Evolutionary conservation across 1,140 invertebrate species (phyloP).

Genomic region (Callitettix versicolor): DNA sequence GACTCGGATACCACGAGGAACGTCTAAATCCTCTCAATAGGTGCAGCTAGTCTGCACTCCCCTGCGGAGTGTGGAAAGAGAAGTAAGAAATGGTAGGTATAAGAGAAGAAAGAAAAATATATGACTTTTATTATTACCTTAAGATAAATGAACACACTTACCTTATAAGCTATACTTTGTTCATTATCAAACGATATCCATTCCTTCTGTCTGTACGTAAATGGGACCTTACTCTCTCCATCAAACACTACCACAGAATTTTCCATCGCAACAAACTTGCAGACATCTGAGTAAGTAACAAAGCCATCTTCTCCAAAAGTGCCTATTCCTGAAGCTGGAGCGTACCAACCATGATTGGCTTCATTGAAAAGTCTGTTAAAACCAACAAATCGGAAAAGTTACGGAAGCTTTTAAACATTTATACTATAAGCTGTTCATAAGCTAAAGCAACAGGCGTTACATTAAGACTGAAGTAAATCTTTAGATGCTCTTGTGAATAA

Average conservation of each 20-base stretch:
- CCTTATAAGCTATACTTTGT: conserved; percentile 61
- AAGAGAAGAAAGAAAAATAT: too few species aligned
- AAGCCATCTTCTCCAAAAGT: conserved; percentile 55
- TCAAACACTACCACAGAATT: conserved; percentile 46
- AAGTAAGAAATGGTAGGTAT: too few species aligned
- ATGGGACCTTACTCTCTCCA: conserved; percentile 61
- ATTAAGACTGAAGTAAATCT: too few species aligned
- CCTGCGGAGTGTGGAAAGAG: too few species aligned
- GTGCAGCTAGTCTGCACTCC: too few species aligned
- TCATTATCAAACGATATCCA: conserved; percentile 86
- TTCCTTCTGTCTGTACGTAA: conserved; percentile 56
- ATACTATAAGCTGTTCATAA: too few species aligned
- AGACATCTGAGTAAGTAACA: conserved; percentile 54
- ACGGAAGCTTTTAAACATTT: too few species aligned
- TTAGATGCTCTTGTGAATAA: too few species aligned
- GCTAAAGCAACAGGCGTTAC: too few species aligned
- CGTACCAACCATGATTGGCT: conserved; percentile 50
- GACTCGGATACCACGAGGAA: too few species aligned
- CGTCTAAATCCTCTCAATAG: too few species aligned
- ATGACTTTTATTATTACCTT: too few species aligned
- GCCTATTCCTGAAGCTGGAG: conserved; percentile 58
- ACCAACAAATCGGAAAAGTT: background rate
- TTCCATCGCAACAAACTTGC: conserved; percentile 47
- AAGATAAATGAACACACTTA: conserved; percentile 27
- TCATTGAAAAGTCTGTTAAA: conserved; percentile 49